These are phyloP conservation scores for Lasius platythorax DNA, from an alignment of 2,888 invertebrate species.

Conservation along the genomic window DNA sequence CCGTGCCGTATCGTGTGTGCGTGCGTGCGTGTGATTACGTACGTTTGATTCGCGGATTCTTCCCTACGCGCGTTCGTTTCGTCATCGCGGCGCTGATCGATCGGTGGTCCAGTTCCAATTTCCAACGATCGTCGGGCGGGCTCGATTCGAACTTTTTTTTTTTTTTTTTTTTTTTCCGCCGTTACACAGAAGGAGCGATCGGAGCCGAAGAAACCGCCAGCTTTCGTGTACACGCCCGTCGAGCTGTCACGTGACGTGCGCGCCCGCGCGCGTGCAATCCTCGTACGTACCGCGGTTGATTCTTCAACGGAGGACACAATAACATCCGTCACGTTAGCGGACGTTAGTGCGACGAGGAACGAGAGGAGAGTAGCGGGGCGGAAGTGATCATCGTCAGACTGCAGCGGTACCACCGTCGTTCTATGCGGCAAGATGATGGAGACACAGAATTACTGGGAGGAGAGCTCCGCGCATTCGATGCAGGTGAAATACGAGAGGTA, in stretches of 20 bases:
- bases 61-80: background rate
- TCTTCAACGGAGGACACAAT: background rate
- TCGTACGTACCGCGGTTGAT: background rate
- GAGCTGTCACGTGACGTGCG: constrained; percentile 30
- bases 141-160: background rate
- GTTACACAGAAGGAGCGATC: too few relatives aligned
- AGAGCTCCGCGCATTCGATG: constrained; percentile 86
- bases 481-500: constrained; percentile 88
- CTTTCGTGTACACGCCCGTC: background rate
- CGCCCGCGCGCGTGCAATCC: background rate
- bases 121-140: constrained; percentile 13
- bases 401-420: constrained; percentile 66
- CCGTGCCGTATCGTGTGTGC: background rate
- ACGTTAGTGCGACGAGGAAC: background rate
- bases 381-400: constrained; percentile 63
- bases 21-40: background rate
- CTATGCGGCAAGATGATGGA: constrained; percentile 85
- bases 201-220: background rate
- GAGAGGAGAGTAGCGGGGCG: constrained; percentile 13
- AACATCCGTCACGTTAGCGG: background rate
- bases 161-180: background rate
- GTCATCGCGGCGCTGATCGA: constrained; percentile 54
- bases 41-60: background rate
- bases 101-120: constrained; percentile 38
- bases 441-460: constrained; percentile 87